phyloP scores from a whole-genome alignment of 2,888 invertebrate species.

The Lottia scabra region DNA sequence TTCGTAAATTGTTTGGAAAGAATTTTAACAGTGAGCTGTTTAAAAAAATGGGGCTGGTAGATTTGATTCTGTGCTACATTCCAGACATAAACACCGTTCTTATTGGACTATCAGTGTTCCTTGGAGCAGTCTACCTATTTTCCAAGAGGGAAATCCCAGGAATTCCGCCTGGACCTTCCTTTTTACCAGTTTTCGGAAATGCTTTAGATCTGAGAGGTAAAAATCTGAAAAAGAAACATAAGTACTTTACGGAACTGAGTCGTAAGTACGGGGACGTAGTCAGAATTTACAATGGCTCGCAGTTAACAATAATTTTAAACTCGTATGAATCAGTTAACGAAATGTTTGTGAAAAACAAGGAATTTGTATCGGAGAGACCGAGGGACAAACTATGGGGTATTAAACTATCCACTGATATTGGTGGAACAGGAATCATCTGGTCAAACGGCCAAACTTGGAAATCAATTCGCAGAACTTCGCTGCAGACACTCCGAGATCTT shows the following conservation, averaged over 20 bases:
- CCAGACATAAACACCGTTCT: background rate
- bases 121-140: background rate
- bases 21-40: no score
- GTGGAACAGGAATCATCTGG: background rate
- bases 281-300: background rate
- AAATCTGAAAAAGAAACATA: background rate
- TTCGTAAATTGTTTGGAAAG: no score
- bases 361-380: background rate
- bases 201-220: background rate
- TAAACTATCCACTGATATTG: background rate
- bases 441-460: background rate
- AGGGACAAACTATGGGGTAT: background rate
- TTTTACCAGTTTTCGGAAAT: background rate
- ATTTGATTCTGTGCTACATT: no score
- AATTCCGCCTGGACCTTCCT: background rate
- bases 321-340: background rate
- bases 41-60: no score
- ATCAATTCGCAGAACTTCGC: background rate
- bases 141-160: background rate
- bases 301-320: background rate
- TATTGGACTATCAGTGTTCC: background rate
- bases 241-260: background rate
- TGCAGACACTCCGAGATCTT: background rate
- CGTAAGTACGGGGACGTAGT: background rate
- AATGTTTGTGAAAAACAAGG: background rate